Base-by-base conservation (phyloP, 2,888 invertebrate species). In the Ectemnius continuus region DNA sequence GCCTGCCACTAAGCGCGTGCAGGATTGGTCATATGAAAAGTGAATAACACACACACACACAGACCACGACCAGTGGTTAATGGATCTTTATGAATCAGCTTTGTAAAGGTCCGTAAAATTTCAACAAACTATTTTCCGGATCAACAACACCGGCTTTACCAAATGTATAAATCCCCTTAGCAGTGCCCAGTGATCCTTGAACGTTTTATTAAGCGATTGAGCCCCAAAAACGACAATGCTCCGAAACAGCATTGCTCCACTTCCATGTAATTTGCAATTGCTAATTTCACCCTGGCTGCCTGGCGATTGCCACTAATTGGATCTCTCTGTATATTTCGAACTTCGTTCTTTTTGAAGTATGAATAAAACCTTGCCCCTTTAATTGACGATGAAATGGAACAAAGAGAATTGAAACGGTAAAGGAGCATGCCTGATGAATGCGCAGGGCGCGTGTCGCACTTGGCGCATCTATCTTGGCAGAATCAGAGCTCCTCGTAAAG, bases 401-500 rank as follows among this genome's bases (percentile, higher is more conserved):
- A 47, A 6, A 47, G 47, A 13, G 52, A 1, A 73, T 23, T 61
- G 60, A 70, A 68, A 70, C 64, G 72, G 77, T 74, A 79, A 77
- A 73, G 63, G 73, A 36, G 46, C n/a, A 16, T 48, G 26, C 14
- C 13, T 62, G 47, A 72, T 75, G 68, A 61, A 72, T 60, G 48
- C 59, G 13, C n/a, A 14, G 13, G 20, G 36, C 28, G 66, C 23
- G 18, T 58, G 36, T 36, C 36, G 2, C 36, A 36, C 36, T 36
- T 23, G 23, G 3, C 36, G 36, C 68, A 61, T 64, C 58, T 66
- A 76, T 79, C 79, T 75, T 73, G 62, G 57, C 63, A 63, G 64
- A 73, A 75, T 79, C 75, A 75, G 23, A 3, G 75, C 78, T 75
- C 70, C 70, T 68, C 61, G 48, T 61, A 57, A 56, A 73, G 73